These are phyloP conservation scores for Patella depressa DNA, from an alignment of 2,888 invertebrate species.

Conservation along the genomic window DNA sequence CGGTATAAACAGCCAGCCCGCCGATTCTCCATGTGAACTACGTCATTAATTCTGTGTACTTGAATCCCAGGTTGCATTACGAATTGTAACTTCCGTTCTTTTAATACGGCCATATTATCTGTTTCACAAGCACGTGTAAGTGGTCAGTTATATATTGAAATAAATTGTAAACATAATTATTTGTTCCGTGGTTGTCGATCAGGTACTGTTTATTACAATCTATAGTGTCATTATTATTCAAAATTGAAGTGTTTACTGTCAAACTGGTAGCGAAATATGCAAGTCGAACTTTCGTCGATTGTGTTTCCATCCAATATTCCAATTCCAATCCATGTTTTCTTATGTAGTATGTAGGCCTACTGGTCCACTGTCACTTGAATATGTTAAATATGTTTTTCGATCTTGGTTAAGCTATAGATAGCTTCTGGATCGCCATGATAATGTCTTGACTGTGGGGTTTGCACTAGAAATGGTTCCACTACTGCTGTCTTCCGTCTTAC, in stretches of 20 bases:
- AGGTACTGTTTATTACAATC: background rate
- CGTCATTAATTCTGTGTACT: conserved; percentile 31
- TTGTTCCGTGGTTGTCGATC: background rate
- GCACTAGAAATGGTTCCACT: too few relatives aligned
- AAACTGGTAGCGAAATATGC: background rate
- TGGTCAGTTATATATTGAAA: background rate
- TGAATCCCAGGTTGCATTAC: conserved; percentile 20
- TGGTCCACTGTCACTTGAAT: too few relatives aligned
- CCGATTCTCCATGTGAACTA: conserved; percentile 29
- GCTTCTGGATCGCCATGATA: too few relatives aligned
- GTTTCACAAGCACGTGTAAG: conserved; percentile 43
- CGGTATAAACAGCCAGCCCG: background rate
- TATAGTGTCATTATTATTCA: background rate
- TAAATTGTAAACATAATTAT: conserved; percentile 9
- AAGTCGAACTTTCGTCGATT: too few relatives aligned
- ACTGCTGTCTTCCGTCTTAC: too few relatives aligned
- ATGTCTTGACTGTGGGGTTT: too few relatives aligned
- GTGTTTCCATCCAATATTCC: too few relatives aligned
- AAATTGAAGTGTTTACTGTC: background rate
- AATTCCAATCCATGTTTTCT: too few relatives aligned
- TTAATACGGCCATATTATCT: conserved; percentile 24
- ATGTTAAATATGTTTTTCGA: too few relatives aligned
- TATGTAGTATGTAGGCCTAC: too few relatives aligned
- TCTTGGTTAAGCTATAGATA: too few relatives aligned
- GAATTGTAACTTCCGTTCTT: conserved; percentile 22